Conservation (phyloP, 2,888 invertebrate genomes). For the Leptothorax acervorum region DNA sequence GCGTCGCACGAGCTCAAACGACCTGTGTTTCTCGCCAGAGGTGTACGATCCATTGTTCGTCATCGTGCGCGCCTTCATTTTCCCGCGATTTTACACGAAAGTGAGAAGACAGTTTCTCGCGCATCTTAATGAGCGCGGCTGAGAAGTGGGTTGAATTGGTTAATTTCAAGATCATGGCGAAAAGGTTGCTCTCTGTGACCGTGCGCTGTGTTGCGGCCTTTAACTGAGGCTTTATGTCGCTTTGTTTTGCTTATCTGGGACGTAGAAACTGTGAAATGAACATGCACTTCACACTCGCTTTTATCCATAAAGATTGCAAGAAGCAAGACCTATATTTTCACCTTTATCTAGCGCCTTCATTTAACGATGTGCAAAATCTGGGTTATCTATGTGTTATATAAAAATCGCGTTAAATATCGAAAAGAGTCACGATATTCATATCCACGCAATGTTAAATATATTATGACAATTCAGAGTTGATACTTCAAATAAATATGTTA, state of each 20-base stretch:
- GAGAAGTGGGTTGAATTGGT: constrained; percentile 75
- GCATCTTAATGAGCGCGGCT: constrained; percentile 59
- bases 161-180: constrained; percentile 80
- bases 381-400: not conserved
- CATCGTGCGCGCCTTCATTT: constrained; percentile 53
- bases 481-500: not conserved
- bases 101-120: constrained; percentile 66
- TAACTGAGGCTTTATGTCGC: constrained; percentile 29
- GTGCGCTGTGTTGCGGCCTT: constrained; percentile 54
- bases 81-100: constrained; percentile 66
- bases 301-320: constrained; percentile 1
- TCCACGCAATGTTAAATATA: not conserved
- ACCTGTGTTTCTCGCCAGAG: constrained; percentile 22
- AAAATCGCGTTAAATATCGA: not conserved
- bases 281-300: constrained; percentile 8
- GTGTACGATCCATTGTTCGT: constrained; percentile 60
- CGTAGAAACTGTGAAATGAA: constrained; percentile 54
- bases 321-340: not conserved
- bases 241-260: constrained; percentile 27
- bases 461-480: not conserved
- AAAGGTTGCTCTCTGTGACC: constrained; percentile 67
- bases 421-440: not conserved
- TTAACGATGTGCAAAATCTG: not conserved
- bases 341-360: not conserved
- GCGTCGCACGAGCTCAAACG: not conserved